Conservation (phyloP, 2,113 vertebrate species). For the Ornithorhynchus anatinus region DNA sequence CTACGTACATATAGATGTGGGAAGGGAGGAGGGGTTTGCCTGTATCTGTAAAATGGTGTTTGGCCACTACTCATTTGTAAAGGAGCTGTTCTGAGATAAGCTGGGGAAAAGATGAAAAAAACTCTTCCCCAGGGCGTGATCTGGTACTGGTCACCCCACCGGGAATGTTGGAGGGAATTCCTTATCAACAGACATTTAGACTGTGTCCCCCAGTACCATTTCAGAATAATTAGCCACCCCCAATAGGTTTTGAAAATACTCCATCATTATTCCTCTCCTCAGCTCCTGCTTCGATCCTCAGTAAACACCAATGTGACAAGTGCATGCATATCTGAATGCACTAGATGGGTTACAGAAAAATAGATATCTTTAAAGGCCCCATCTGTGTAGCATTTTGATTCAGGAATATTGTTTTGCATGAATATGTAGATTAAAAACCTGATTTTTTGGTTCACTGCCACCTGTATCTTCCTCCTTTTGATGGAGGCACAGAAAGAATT, state of each 20-base stretch:
- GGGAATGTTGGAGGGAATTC: too few relatives aligned
- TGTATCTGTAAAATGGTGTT: too few relatives aligned
- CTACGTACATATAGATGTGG: too few relatives aligned
- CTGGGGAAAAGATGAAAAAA: too few relatives aligned
- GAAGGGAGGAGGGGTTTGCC: too few relatives aligned
- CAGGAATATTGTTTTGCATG: slow-evolving; percentile 49
- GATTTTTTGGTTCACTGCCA: slow-evolving; percentile 54
- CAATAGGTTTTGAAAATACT: neutral
- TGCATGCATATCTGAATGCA: slow-evolving; percentile 40
- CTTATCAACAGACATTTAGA: too few relatives aligned
- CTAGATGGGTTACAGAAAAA: slow-evolving; percentile 28
- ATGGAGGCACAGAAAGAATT: slow-evolving; percentile 34
- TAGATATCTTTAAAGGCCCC: slow-evolving; percentile 48
- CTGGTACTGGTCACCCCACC: too few relatives aligned
- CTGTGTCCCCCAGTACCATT: neutral
- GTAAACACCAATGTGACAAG: slow-evolving; percentile 24
- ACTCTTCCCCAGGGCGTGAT: too few relatives aligned
- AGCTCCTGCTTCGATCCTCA: slow-evolving; percentile 32
- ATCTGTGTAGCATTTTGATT: slow-evolving; percentile 55
- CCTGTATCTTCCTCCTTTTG: slow-evolving; percentile 50
- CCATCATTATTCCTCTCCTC: neutral
- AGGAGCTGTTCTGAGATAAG: too few relatives aligned
- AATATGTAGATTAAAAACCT: slow-evolving; percentile 58
- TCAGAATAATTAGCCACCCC: neutral
- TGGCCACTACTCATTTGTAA: too few relatives aligned